Conservation (phyloP, 2,888 invertebrate genomes). For the Tryphoninae sp. region DNA sequence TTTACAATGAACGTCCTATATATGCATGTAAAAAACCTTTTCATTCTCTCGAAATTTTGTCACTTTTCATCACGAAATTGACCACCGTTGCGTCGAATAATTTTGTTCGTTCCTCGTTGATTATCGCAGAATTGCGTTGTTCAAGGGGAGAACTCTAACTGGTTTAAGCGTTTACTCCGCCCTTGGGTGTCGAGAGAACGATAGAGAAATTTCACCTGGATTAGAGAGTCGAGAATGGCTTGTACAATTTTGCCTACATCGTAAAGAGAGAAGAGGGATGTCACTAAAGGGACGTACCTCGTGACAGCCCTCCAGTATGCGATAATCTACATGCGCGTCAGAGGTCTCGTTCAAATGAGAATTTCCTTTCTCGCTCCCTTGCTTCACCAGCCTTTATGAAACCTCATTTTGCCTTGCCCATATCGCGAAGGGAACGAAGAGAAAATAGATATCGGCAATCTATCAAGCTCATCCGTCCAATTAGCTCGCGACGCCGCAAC, state of each 20-base stretch:
- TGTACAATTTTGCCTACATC: constrained; percentile 32
- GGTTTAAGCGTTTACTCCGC: constrained; percentile 53
- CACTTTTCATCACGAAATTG: not conserved
- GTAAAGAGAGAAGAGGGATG: constrained; percentile 13
- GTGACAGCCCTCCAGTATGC: constrained; percentile 29
- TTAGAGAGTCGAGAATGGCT: constrained; percentile 13
- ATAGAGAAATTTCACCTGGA: constrained; percentile 62
- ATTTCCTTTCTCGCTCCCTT: constrained; percentile 26
- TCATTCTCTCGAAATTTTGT: not conserved
- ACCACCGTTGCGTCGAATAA: not conserved
- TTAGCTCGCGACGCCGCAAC: constrained; percentile 53
- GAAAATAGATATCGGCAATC: constrained; percentile 62
- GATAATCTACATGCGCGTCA: constrained; percentile 45
- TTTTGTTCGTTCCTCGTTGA: not conserved
- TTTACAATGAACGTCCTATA: not conserved
- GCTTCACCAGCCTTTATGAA: not conserved
- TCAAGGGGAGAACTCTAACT: constrained; percentile 42
- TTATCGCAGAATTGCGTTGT: constrained; percentile 18
- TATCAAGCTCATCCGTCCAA: constrained; percentile 57
- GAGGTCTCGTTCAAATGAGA: constrained; percentile 60
- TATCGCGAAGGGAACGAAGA: constrained; percentile 19
- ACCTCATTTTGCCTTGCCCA: constrained; percentile 7
- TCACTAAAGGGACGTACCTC: too few species aligned
- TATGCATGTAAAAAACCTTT: not conserved
- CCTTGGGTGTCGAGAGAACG: constrained; percentile 24